Evolutionary conservation across 2,797 vertebrate species (phyloP).

Genomic region (Danio kyathit): DNA sequence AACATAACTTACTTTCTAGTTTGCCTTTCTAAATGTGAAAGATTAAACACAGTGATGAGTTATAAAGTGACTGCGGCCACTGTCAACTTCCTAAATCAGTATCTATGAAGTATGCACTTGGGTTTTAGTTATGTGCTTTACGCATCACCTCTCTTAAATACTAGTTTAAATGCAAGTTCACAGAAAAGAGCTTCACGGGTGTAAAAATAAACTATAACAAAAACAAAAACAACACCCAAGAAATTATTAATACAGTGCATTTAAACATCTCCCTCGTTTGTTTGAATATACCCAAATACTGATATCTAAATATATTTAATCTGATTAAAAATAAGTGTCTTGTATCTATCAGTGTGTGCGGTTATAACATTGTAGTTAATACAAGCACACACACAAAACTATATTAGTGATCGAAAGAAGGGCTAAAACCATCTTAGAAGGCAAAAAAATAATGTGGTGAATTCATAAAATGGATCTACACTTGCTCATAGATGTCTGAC

Average conservation of each 20-base stretch:
- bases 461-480: slow-evolving; percentile 24
- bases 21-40: slow-evolving; percentile 22
- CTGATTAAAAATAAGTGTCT: background rate
- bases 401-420: slow-evolving; percentile 8
- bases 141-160: background rate
- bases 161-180: background rate
- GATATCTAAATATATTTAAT: background rate
- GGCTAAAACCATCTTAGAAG: slow-evolving; percentile 5
- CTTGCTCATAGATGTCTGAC: slow-evolving; percentile 50
- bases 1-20: background rate
- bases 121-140: slow-evolving; percentile 35
- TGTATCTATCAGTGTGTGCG: background rate
- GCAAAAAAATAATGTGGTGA: slow-evolving; percentile 1
- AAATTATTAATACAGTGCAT: slow-evolving; percentile 36
- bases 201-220: background rate
- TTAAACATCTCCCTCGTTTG: slow-evolving; percentile 12
- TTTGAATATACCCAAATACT: background rate
- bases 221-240: background rate
- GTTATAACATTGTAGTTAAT: background rate
- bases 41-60: background rate
- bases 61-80: background rate
- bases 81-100: background rate
- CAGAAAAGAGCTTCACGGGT: background rate
- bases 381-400: background rate
- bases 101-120: background rate